Evolutionary conservation across 1,140 invertebrate genomes (phyloP), one percentile per base, ranked within the genome.

Genomic region (Drosophila persimilis): DNA sequence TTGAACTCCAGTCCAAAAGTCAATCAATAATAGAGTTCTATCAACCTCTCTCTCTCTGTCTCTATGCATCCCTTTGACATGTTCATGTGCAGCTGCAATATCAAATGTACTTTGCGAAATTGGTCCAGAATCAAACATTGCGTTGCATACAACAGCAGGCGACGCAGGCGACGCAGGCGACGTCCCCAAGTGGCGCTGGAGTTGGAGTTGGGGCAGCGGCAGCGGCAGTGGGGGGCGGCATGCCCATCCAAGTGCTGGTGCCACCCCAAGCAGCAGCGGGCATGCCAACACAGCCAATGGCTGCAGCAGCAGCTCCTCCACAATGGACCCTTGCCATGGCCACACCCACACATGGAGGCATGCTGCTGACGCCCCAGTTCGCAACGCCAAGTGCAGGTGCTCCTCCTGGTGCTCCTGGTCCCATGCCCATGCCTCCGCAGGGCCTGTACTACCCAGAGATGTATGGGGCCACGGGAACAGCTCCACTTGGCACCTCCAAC

Each of bases 61-160:
- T 54, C 35, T 20, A 2, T 24, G 31, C 13, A 13, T 45, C 56
- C 35, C 35, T 39, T 39, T 39, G 35, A 39, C 35, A 39, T 48
- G 6, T 58, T 11, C n/a, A 44, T 35, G 5, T 17, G 46, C 57
- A 91, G 90, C 57, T 89, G 47, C 90, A 91, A 76, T 91, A 91
- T 53, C 90, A 91, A 72, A 85, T 90, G 78, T 91, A 91, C 64
- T 91, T 91, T 80, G 81, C 89, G 4, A 91, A 90, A 83, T 64
- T 90, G 74, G 84, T 90, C 22, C 89, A 90, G 45, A 74, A 77
- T 46, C 89, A 90, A 62, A 90, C 89, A 26, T 24, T 80, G 64
- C 83, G 86, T 3, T 88, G 85, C 53, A 73, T 90, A 53, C 89
- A 90, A 20, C 74, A 81, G 52, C 80, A 80, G 46, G 51, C 83